phyloP scores from a whole-genome alignment of 2,888 invertebrate genomes.

The Scaptomyza reducta region DNA sequence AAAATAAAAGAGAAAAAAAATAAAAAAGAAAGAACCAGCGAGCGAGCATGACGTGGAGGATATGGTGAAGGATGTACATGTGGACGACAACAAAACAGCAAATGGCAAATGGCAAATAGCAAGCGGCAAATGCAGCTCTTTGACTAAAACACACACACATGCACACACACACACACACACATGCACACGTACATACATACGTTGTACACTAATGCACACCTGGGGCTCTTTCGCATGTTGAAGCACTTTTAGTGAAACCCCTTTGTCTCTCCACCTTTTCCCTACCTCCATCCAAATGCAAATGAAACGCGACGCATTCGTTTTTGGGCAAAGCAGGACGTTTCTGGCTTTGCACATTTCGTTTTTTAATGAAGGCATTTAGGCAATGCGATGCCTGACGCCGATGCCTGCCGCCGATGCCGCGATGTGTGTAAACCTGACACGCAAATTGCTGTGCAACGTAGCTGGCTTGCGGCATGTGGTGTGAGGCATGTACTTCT shows the following conservation, averaged over 20 bases:
- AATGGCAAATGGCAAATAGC: conserved; percentile 35
- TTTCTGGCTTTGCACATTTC: conserved; percentile 46
- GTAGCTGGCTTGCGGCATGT: background rate
- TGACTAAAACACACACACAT: conserved; percentile 32
- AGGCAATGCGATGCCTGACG: conserved; percentile 15
- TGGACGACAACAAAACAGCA: conserved; percentile 24
- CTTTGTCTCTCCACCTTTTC: too few species aligned
- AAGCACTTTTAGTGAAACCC: conserved; percentile 56
- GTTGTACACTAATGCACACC: conserved; percentile 40
- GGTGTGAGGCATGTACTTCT: background rate
- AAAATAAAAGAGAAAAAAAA: background rate
- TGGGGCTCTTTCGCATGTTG: conserved; percentile 41
- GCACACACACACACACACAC: conserved; percentile 7
- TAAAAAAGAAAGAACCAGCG: background rate
- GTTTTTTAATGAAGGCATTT: conserved; percentile 63
- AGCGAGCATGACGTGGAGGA: background rate
- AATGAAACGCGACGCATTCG: conserved; percentile 1
- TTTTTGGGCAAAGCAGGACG: conserved; percentile 30
- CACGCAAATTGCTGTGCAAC: conserved; percentile 19
- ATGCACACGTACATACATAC: conserved; percentile 5
- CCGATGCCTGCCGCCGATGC: conserved; percentile 6
- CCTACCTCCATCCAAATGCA: background rate
- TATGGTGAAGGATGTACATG: conserved; percentile 3
- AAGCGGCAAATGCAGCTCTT: conserved; percentile 45
- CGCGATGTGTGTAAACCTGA: background rate